Evolutionary conservation across 2,113 vertebrate genomes (phyloP).

Genomic region (Pipra filicauda): DNA sequence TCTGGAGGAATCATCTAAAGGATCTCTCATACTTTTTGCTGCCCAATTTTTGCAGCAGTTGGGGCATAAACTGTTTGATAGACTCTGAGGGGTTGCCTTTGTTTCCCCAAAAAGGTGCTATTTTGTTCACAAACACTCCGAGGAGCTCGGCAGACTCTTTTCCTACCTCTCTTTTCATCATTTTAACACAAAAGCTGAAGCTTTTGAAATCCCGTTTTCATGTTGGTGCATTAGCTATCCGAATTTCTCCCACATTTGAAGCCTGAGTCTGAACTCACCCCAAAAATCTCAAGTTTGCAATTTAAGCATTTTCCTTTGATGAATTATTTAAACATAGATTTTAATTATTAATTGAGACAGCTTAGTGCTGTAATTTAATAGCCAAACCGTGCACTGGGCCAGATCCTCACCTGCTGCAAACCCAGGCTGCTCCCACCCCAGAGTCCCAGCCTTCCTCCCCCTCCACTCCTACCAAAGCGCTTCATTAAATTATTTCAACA

Average conservation of each 20-base stretch:
- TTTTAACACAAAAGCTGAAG: conserved; percentile 31
- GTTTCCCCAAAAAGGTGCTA: conserved; percentile 42
- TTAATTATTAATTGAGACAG: conserved; percentile 48
- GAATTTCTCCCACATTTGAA: conserved; percentile 28
- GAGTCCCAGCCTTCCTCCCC: not conserved
- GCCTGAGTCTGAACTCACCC: not conserved
- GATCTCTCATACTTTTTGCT: not conserved
- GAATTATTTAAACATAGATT: conserved; percentile 46
- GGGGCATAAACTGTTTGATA: conserved; percentile 27
- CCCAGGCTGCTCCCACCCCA: not conserved
- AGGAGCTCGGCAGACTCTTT: conserved; percentile 24
- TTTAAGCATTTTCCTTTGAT: conserved; percentile 55
- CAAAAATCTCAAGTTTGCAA: conserved; percentile 24
- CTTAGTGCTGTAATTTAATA: conserved; percentile 21
- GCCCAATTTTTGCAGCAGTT: not conserved
- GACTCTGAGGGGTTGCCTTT: not conserved
- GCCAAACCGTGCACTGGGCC: not conserved
- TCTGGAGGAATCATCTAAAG: not conserved
- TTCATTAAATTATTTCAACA: not conserved
- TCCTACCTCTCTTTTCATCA: conserved; percentile 33
- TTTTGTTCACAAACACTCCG: conserved; percentile 59
- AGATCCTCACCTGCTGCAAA: conserved; percentile 17
- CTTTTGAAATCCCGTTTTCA: conserved; percentile 7
- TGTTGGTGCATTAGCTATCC: not conserved
- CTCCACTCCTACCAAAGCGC: not conserved